Conservation (phyloP, 1,140 invertebrate genomes). For the Littorina saxatilis region DNA sequence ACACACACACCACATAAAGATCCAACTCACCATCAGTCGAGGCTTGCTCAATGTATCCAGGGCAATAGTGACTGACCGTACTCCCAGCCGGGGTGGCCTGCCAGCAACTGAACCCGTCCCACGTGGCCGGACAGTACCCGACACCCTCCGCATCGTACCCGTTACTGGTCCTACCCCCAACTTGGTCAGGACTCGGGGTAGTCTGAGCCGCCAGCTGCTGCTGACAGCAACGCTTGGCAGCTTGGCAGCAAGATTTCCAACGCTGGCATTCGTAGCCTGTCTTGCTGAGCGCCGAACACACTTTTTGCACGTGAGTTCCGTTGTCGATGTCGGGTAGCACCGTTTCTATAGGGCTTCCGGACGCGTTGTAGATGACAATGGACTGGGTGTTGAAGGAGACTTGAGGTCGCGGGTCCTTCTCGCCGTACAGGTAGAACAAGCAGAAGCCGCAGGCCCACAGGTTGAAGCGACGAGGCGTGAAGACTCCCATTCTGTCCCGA, state of each 20-base stretch:
- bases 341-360: not conserved
- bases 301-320: not conserved
- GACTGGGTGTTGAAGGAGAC: not conserved
- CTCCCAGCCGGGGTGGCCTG: constrained; percentile 85
- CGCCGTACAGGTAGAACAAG: not conserved
- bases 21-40: constrained; percentile 44
- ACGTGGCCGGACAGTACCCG: constrained; percentile 42
- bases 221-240: not conserved
- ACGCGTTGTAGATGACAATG: not conserved
- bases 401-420: not conserved
- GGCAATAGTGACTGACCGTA: constrained; percentile 84
- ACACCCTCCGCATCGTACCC: not conserved
- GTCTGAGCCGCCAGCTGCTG: not conserved
- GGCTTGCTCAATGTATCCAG: constrained; percentile 78
- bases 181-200: not conserved
- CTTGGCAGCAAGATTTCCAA: not conserved
- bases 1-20: too few species aligned
- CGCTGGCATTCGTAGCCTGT: not conserved
- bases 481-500: not conserved
- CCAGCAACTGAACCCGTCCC: constrained; percentile 82
- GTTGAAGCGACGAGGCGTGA: not conserved
- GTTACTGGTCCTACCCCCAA: not conserved
- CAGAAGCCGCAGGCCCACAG: constrained; percentile 6
- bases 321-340: not conserved
- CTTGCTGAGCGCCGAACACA: not conserved